A percentile compares a stretch with the other conserved stretches of the same genome.
Evolutionary conservation across 2,888 invertebrate species (phyloP).

Genomic region (Pollenia amentaria): DNA sequence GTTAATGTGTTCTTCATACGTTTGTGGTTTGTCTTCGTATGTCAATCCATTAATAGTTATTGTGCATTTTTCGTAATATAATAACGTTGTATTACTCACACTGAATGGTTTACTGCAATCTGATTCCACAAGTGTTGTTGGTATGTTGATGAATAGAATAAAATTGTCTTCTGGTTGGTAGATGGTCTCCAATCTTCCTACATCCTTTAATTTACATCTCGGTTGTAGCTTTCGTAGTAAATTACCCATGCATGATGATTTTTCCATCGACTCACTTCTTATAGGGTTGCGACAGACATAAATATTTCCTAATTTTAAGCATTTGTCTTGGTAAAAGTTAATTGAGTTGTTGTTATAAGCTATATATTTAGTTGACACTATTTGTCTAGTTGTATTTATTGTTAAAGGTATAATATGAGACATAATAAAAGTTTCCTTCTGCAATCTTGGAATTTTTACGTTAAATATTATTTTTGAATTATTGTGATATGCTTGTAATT

Average conservation of each 20-base stretch:
- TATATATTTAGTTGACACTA: neutral
- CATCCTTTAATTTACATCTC: constrained; percentile 42
- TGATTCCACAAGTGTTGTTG: constrained; percentile 43
- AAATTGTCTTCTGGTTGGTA: constrained; percentile 52
- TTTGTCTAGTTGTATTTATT: constrained; percentile 49
- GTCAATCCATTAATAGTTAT: no score
- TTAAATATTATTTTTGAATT: constrained; percentile 67
- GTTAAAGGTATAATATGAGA: constrained; percentile 48
- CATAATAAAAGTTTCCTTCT: no score
- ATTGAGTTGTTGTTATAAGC: constrained; percentile 33
- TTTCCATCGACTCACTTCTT: no score
- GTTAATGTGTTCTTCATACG: constrained; percentile 35
- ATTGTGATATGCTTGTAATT: no score
- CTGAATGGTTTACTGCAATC: constrained; percentile 39
- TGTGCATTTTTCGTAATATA: no score
- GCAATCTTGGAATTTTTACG: constrained; percentile 59
- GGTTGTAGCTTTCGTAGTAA: constrained; percentile 37
- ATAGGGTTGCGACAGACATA: no score
- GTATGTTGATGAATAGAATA: constrained; percentile 44
- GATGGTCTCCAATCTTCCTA: constrained; percentile 47
- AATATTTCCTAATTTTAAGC: constrained; percentile 41
- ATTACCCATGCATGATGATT: no score
- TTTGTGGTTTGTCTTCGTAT: constrained; percentile 36
- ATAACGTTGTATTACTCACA: no score
- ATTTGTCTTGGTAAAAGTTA: constrained; percentile 43